phyloP scores from a whole-genome alignment of 2,888 invertebrate species.

The Pherbina coryleti region DNA sequence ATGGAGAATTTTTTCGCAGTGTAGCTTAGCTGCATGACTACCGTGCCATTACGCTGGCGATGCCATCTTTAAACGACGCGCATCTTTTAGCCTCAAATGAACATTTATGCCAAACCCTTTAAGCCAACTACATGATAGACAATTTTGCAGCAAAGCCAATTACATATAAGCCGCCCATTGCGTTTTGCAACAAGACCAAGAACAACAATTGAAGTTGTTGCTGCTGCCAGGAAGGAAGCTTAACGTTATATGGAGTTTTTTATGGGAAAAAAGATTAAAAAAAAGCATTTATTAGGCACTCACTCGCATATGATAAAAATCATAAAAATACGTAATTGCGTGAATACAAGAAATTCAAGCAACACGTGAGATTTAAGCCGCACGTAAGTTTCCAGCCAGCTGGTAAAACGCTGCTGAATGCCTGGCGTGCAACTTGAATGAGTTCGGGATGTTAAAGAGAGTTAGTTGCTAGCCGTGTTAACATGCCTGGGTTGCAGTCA shows the following conservation, averaged over 20 bases:
- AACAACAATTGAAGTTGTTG: not conserved
- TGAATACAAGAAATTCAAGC: not conserved
- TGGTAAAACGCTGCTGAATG: not conserved
- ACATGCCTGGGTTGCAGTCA: not conserved
- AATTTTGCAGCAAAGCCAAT: not conserved
- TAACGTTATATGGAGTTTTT: not conserved
- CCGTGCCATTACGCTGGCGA: not conserved
- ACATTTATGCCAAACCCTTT: not conserved
- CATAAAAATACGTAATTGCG: constrained; percentile 4
- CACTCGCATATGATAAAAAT: constrained; percentile 3
- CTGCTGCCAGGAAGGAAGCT: not conserved
- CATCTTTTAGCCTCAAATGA: constrained; percentile 2
- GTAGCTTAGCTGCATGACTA: not conserved
- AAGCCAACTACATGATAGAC: not conserved
- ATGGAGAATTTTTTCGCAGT: not conserved
- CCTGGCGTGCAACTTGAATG: not conserved
- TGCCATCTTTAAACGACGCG: not conserved
- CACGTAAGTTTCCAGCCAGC: not conserved
- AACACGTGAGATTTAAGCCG: not conserved
- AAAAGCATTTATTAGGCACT: not conserved
- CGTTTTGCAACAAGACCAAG: not conserved
- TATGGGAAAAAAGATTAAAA: not conserved
- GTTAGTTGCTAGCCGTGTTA: not conserved
- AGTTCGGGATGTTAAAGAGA: not conserved
- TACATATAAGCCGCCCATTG: not conserved